These are phyloP conservation scores for Lasioglossum morio DNA, from an alignment of 2,888 invertebrate species.

Conservation along the genomic window DNA sequence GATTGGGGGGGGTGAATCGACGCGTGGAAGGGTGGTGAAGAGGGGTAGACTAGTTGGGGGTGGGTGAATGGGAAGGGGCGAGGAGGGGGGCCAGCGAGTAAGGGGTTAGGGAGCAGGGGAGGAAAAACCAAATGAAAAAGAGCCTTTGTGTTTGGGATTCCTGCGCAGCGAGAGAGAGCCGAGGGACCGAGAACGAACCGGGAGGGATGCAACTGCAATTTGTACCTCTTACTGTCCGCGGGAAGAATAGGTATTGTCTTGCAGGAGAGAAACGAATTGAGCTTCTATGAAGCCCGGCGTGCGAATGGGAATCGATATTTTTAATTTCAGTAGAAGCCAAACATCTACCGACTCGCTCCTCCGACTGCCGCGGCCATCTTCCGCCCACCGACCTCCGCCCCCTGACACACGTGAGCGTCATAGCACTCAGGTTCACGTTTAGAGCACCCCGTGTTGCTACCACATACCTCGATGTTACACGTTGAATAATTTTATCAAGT, in stretches of 20 bases:
- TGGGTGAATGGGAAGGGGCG: neutral
- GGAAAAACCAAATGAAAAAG: slow-evolving; percentile 85
- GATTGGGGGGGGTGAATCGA: slow-evolving; percentile 31
- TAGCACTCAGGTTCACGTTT: neutral
- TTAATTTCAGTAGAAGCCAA: slow-evolving; percentile 84
- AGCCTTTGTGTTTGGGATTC: slow-evolving; percentile 83
- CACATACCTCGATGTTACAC: neutral
- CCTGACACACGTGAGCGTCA: neutral
- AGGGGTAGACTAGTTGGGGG: slow-evolving; percentile 26
- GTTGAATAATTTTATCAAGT: neutral
- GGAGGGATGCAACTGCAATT: slow-evolving; percentile 82
- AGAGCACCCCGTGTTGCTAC: neutral
- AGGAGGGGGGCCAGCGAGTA: slow-evolving; percentile 33
- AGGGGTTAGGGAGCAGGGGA: slow-evolving; percentile 53
- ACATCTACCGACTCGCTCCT: slow-evolving; percentile 76
- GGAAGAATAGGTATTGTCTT: slow-evolving; percentile 84
- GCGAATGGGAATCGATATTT: slow-evolving; percentile 84
- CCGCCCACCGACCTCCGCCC: slow-evolving; percentile 28
- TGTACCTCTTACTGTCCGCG: slow-evolving; percentile 84
- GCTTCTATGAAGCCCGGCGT: slow-evolving; percentile 82
- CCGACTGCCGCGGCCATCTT: slow-evolving; percentile 51
- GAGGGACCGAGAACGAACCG: slow-evolving; percentile 60
- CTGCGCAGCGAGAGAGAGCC: slow-evolving; percentile 71
- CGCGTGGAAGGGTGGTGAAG: slow-evolving; percentile 34
- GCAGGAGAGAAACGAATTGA: slow-evolving; percentile 84